Evolutionary conservation across 2,113 vertebrate species (phyloP).

Genomic region (Stigmatopora nigra): DNA sequence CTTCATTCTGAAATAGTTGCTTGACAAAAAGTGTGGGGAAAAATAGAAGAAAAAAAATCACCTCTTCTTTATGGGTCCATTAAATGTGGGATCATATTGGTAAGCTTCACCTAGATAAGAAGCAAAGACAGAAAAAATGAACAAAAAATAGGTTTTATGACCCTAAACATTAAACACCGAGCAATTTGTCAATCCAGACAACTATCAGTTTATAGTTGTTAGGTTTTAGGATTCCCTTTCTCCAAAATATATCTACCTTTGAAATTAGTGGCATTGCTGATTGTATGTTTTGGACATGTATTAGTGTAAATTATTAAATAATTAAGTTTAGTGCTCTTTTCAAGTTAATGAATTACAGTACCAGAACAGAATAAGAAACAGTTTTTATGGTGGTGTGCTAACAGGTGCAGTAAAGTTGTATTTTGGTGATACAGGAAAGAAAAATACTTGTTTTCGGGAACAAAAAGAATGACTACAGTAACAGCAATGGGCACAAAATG

Average conservation of each 20-base stretch:
- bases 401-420: background rate
- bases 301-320: background rate
- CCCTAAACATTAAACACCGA: background rate
- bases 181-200: background rate
- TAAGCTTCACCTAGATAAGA: conserved; percentile 67
- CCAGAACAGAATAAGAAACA: background rate
- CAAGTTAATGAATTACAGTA: conserved; percentile 29
- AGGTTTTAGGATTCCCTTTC: conserved; percentile 4
- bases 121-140: background rate
- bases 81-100: conserved; percentile 73
- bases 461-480: background rate
- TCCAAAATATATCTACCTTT: conserved; percentile 1
- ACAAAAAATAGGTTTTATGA: background rate
- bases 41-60: conserved; percentile 31
- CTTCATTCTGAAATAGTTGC: conserved; percentile 5
- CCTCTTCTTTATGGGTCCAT: conserved; percentile 80
- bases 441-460: conserved; percentile 42
- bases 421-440: conserved; percentile 3
- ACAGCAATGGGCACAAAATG: background rate
- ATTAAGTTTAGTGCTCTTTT: background rate
- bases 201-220: conserved; percentile 11
- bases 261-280: background rate
- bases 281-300: background rate
- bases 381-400: conserved; percentile 21
- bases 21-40: background rate